Base-by-base conservation (phyloP, 2,888 invertebrate species). In the Parnassius orleans region DNA sequence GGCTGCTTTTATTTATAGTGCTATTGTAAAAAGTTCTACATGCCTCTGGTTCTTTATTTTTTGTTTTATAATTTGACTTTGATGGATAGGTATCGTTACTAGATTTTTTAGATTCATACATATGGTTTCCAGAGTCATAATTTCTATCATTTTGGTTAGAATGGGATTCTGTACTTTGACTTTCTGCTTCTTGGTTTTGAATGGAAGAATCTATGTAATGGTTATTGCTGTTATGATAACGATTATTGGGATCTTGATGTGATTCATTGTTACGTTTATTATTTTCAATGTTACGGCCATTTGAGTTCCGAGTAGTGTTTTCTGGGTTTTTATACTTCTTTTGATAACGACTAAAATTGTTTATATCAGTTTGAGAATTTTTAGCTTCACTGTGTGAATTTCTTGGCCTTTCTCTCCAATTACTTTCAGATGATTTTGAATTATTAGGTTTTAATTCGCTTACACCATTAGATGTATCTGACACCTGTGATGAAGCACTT, bases 21-120 rank as follows among this genome's bases (percentile, higher is more conserved):
- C 87, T 90, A 69, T 90, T 90, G 64, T 90, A 90, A 66, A 86
- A 90, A 47, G 86, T 90, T 14, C 86, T 79, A 63, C 68, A 66
- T 60, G 80, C 79, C 60, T 88, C 87, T 54, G 78, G 62, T 58
- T 90, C 89, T 75, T 85, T 89, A 65, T 72, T 79, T 64, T 83
- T 89, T 48, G 73, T 68, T 72, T 86, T 90, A 47, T 78, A 70
- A 68, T 80, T 86, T 15, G 68, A 65, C 72, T 84, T 87, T 41
- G 76, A 65, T 77, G 83, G 71, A 53, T 69, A 68, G 50, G 65
- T 66, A 11, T 72, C 71, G 53, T 71, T 68, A 43, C 14, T 50
- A 57, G 59, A 43, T 65, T n/a, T 57, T 43, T 58, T 63, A 47
- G 57, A 41, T 53, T 65, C 65, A 47, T 54, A 51, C 24, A 44